A percentile compares a stretch with the other conserved stretches of the same genome.
Conservation (phyloP, 2,113 vertebrate genomes). For the Ursus arctos region DNA sequence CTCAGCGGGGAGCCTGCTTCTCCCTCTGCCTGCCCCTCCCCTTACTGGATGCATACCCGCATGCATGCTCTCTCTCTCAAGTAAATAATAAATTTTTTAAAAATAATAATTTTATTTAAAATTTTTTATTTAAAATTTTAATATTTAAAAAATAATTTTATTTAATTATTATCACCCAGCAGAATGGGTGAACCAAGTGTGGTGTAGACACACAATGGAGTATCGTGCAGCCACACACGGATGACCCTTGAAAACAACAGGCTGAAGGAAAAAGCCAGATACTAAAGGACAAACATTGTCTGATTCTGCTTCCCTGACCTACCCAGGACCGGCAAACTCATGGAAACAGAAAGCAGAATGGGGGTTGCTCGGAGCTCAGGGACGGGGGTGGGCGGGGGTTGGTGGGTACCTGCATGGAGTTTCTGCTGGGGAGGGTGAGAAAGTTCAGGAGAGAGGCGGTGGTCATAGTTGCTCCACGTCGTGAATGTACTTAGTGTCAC, state of each 20-base stretch:
- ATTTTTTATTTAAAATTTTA: too few species aligned
- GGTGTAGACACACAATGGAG: background rate
- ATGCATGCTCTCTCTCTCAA: background rate
- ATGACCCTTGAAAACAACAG: background rate
- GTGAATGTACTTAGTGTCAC: background rate
- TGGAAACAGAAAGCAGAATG: background rate
- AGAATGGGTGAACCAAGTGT: background rate
- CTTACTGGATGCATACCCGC: background rate
- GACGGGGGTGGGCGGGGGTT: background rate
- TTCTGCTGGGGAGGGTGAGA: background rate
- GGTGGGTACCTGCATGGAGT: background rate
- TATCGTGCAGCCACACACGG: background rate
- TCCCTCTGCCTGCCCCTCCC: background rate
- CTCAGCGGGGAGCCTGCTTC: background rate
- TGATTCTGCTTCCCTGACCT: background rate
- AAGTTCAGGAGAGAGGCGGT: background rate
- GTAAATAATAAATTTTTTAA: background rate
- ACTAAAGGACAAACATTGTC: background rate
- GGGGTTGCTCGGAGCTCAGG: background rate
- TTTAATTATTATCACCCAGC: too few species aligned
- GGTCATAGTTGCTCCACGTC: background rate
- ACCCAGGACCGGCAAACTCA: background rate
- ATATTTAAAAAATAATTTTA: too few species aligned
- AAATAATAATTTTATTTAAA: background rate
- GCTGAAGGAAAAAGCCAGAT: background rate